Evolutionary conservation across 2,113 vertebrate species (phyloP).

Genomic region (Trogon surrucura): DNA sequence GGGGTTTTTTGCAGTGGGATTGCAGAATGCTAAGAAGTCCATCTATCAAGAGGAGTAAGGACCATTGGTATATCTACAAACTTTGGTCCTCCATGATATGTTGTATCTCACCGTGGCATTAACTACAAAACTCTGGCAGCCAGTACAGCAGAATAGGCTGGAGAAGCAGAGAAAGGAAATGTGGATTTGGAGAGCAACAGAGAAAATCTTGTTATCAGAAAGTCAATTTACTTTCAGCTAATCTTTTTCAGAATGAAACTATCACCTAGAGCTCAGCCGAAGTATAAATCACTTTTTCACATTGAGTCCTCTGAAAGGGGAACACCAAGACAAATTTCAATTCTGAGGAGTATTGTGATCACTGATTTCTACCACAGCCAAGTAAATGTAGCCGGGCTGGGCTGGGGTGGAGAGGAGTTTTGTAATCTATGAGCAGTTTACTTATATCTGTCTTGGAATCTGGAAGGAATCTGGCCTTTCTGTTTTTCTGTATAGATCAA

Average conservation of each 20-base stretch:
- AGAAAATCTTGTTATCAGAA: not conserved
- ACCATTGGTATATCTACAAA: not conserved
- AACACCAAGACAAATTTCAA: not conserved
- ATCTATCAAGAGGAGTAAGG: not conserved
- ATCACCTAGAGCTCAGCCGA: not conserved
- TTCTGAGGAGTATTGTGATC: not conserved
- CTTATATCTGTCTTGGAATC: not conserved
- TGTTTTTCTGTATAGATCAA: not conserved
- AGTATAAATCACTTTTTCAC: not conserved
- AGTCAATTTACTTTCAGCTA: not conserved
- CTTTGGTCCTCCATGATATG: not conserved
- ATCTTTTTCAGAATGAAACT: not conserved
- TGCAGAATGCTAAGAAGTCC: not conserved
- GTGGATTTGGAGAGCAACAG: not conserved
- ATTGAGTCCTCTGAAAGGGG: not conserved
- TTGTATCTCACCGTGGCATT: not conserved
- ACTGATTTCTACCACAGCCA: not conserved
- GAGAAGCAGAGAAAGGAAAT: not conserved
- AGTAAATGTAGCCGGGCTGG: not conserved
- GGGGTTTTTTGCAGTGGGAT: not conserved
- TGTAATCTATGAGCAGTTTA: fast-evolving
- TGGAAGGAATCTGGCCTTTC: not conserved
- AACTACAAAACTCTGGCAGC: not conserved
- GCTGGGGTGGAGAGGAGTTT: not conserved
- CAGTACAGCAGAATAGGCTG: not conserved